phyloP scores from a whole-genome alignment of 2,113 vertebrate genomes.

The Lathamus discolor region DNA sequence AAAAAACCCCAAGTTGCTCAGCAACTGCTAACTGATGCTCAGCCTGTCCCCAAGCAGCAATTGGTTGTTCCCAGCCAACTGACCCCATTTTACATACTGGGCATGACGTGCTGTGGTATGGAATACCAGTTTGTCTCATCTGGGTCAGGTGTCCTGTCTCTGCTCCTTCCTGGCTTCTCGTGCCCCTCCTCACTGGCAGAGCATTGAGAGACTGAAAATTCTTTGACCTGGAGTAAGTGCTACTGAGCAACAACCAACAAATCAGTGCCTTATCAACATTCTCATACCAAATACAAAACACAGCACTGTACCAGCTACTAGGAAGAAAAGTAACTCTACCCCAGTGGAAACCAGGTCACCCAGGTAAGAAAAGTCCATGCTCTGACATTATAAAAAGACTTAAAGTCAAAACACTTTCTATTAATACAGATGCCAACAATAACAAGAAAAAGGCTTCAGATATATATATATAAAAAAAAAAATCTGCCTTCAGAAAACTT shows the following conservation, averaged over 20 bases:
- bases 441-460: background rate
- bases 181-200: background rate
- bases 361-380: background rate
- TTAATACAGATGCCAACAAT: background rate
- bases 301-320: background rate
- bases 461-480: background rate
- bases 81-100: background rate
- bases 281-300: background rate
- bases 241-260: background rate
- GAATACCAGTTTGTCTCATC: background rate
- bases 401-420: background rate
- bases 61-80: background rate
- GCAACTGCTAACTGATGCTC: background rate
- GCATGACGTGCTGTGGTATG: background rate
- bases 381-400: background rate
- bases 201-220: background rate
- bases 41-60: background rate
- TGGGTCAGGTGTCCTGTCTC: background rate
- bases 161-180: background rate
- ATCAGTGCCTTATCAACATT: background rate
- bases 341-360: background rate
- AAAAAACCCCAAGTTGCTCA: background rate
- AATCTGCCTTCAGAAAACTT: background rate
- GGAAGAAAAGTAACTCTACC: background rate
- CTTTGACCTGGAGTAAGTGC: background rate